A percentile compares a stretch with the other conserved stretches of the same genome.
These are phyloP conservation scores for Phaedon cochleariae DNA, from an alignment of 2,888 invertebrate species.

Conservation along the genomic window DNA sequence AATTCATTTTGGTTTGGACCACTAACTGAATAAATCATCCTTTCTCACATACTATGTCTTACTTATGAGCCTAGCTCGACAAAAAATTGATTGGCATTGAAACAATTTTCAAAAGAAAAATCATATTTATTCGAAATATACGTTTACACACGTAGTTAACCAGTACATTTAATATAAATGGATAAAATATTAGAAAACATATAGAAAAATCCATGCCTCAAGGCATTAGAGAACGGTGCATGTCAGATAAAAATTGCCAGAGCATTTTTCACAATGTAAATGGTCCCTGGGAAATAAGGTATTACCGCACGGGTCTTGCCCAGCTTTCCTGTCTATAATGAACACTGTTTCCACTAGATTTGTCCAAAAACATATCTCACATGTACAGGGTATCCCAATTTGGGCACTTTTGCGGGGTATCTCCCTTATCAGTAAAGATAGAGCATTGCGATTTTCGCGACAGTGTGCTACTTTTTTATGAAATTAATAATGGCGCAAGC, in stretches of 20 bases:
- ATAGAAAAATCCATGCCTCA: conserved; percentile 1
- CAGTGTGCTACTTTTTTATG: too few relatives aligned
- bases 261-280: background rate
- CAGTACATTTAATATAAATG: conserved; percentile 33
- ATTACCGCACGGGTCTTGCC: background rate
- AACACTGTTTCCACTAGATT: background rate
- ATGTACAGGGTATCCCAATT: too few relatives aligned
- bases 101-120: conserved; percentile 3
- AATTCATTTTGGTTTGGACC: too few relatives aligned
- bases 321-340: background rate
- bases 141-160: conserved; percentile 13
- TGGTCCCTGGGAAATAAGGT: background rate
- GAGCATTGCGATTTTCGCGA: too few relatives aligned
- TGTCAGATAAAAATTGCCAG: background rate
- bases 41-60: too few relatives aligned
- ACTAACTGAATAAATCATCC: too few relatives aligned
- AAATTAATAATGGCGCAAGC: too few relatives aligned
- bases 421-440: too few relatives aligned
- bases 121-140: conserved; percentile 15
- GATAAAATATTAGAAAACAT: conserved; percentile 4
- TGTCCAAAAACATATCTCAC: background rate
- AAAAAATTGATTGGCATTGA: background rate
- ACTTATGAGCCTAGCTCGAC: too few relatives aligned
- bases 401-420: too few relatives aligned
- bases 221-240: background rate